Evolutionary conservation across 1,140 invertebrate species (phyloP).

Genomic region (Drosophila bocqueti): DNA sequence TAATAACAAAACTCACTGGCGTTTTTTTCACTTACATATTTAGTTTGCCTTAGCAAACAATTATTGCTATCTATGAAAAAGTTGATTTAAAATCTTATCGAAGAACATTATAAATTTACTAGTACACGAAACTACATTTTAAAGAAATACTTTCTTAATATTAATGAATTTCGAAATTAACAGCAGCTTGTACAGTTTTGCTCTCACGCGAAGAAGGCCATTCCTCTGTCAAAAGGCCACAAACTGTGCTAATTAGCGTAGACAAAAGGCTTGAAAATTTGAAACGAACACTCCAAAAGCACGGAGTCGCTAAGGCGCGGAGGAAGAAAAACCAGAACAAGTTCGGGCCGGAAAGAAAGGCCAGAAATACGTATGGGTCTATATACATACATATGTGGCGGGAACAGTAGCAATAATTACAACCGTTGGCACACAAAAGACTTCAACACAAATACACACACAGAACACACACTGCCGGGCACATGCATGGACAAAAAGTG

Average conservation of each 20-base stretch:
- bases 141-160: not conserved
- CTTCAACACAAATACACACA: slow-evolving; percentile 43
- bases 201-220: not conserved
- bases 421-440: slow-evolving; percentile 73
- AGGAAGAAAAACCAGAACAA: slow-evolving; percentile 25
- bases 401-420: slow-evolving; percentile 74
- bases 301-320: slow-evolving; percentile 4
- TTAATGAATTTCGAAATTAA: not conserved
- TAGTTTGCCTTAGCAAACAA: too few species aligned
- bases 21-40: too few species aligned
- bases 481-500: slow-evolving; percentile 44
- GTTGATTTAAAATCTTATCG: too few species aligned
- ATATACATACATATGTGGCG: slow-evolving; percentile 8
- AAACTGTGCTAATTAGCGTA: slow-evolving; percentile 72
- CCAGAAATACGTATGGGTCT: slow-evolving; percentile 35
- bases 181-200: not conserved
- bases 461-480: slow-evolving; percentile 33
- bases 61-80: too few species aligned
- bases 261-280: slow-evolving; percentile 58
- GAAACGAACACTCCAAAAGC: slow-evolving; percentile 18
- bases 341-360: slow-evolving; percentile 19
- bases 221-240: slow-evolving; percentile 33
- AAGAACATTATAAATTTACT: too few species aligned
- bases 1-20: too few species aligned
- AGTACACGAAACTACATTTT: not conserved